Percentiles rank a stretch among this genome's conserved stretches.
These are phyloP conservation scores for Syrmaticus mikado DNA, from an alignment of 2,113 vertebrate species.

Conservation along the genomic window DNA sequence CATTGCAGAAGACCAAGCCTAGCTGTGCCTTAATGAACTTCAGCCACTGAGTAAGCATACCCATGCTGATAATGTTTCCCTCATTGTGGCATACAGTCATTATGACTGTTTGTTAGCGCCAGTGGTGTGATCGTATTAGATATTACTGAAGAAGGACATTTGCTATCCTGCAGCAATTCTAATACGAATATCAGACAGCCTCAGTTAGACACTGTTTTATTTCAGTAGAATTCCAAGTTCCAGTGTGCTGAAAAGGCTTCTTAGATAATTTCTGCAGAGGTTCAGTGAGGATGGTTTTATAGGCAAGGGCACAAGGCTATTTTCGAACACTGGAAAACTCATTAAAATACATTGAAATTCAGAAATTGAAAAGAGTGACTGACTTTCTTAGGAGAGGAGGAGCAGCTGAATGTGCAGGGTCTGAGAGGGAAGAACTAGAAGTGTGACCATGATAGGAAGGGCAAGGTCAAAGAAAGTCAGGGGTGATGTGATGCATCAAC, in stretches of 20 bases:
- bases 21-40: neutral
- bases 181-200: neutral
- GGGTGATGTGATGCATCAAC: accelerated
- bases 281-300: neutral
- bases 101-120: neutral
- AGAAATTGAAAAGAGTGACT: neutral
- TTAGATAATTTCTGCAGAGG: neutral
- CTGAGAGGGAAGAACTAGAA: neutral
- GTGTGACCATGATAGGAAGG: neutral
- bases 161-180: neutral
- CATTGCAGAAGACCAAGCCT: neutral
- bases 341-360: neutral
- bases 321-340: neutral
- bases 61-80: neutral
- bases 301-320: neutral
- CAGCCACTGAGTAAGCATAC: neutral
- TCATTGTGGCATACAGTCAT: neutral
- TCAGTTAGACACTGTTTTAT: neutral
- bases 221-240: neutral
- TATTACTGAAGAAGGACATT: neutral
- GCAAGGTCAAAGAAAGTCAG: neutral
- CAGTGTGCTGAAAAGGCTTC: neutral
- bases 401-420: neutral
- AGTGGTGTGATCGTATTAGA: neutral
- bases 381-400: neutral